These are phyloP conservation scores for Cichlasoma orientale DNA, from an alignment of 2,797 vertebrate genomes.

Conservation along the genomic window DNA sequence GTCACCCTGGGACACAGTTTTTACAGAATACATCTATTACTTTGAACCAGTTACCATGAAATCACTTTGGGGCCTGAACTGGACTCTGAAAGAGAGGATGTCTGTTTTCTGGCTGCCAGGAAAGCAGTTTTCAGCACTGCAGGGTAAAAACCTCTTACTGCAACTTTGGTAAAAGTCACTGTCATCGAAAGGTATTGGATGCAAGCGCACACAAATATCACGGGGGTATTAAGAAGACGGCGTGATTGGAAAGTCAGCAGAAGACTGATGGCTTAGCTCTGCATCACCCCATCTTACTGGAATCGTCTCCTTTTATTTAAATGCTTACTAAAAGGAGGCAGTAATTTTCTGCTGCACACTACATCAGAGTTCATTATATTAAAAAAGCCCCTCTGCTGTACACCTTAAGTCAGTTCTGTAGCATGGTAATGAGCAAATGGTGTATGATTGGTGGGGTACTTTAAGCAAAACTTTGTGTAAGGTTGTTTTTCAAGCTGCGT, in stretches of 20 bases:
- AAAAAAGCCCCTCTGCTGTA: neutral
- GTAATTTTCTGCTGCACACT: neutral
- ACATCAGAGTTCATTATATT: neutral
- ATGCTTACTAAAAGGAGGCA: conserved; percentile 5
- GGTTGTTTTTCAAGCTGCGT: neutral
- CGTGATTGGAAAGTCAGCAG: conserved; percentile 29
- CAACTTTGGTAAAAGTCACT: conserved; percentile 18
- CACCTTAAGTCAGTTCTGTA: neutral
- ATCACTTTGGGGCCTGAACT: neutral
- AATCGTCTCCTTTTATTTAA: conserved; percentile 44
- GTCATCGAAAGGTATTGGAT: conserved; percentile 17
- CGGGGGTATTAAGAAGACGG: conserved; percentile 14
- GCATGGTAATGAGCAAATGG: neutral
- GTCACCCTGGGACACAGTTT: neutral
- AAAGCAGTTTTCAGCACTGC: neutral
- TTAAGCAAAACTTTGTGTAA: neutral
- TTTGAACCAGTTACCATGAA: neutral
- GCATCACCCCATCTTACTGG: conserved; percentile 8
- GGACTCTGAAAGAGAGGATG: neutral
- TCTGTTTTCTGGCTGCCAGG: neutral
- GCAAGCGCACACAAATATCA: conserved; percentile 33
- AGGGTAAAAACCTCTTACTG: neutral
- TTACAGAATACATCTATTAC: neutral
- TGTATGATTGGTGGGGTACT: neutral
- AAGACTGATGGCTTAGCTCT: conserved; percentile 27